These are phyloP conservation scores for Melanogrammus aeglefinus DNA, from an alignment of 2,797 vertebrate species.

Conservation along the genomic window DNA sequence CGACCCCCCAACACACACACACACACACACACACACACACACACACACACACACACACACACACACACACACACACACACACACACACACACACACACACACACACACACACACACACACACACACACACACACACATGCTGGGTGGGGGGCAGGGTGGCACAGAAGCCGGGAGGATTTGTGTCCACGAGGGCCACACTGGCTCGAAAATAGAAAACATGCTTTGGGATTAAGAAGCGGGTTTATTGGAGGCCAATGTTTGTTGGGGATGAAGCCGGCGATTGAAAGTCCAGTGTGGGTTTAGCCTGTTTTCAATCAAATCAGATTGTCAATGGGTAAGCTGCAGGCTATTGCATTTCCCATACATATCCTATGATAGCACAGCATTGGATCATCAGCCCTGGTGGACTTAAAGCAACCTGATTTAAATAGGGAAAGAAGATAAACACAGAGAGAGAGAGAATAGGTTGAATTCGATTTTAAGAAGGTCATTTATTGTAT, in stretches of 20 bases:
- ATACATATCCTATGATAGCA: background rate
- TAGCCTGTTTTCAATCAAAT: slow-evolving; percentile 73
- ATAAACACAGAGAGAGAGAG: background rate
- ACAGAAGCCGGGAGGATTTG: slow-evolving; percentile 58
- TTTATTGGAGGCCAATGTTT: slow-evolving; percentile 66
- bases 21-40: slow-evolving; percentile 13
- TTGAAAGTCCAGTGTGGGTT: slow-evolving; percentile 62
- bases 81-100: slow-evolving; percentile 8
- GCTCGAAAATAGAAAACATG: slow-evolving; percentile 64
- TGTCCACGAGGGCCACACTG: slow-evolving; percentile 55
- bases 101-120: slow-evolving; percentile 1
- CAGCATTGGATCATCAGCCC: background rate
- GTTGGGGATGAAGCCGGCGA: slow-evolving; percentile 63
- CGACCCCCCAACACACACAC: background rate
- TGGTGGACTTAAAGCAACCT: background rate
- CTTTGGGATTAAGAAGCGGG: slow-evolving; percentile 78
- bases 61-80: background rate
- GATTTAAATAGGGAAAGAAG: background rate
- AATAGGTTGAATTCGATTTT: too few relatives aligned
- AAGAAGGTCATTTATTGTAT: too few relatives aligned
- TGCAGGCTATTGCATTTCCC: slow-evolving; percentile 24
- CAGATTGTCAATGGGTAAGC: slow-evolving; percentile 66
- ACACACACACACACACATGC: slow-evolving; percentile 11
- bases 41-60: slow-evolving; percentile 17
- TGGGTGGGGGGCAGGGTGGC: slow-evolving; percentile 29